Evolutionary conservation across 1,140 invertebrate genomes (phyloP), one percentile per base, ranked within the genome.

Genomic region (Temnothorax curvispinosus): DNA sequence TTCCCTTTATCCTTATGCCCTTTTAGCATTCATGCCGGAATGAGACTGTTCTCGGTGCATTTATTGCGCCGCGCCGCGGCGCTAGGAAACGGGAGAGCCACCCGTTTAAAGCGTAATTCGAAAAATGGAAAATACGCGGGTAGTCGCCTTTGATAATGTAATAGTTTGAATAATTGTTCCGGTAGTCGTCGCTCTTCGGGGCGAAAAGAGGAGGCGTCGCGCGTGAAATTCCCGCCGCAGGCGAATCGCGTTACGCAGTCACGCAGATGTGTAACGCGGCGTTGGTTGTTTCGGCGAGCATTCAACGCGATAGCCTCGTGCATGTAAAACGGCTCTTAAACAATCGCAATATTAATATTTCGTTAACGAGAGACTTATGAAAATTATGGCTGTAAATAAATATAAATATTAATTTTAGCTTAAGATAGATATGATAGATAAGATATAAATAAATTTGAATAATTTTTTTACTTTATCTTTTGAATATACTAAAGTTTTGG

Each of bases 1-100:
- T 84, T 84, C 80, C 62, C 69, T 82, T 82, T 82, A 82, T 82
- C 80, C 80, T 74, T 74, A 84, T 84, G 80, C 69, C 69, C 52
- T 27, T 84, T 84, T 84, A 84, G 69, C 80, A 75, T 84, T 84
- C 69, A 84, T 75, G 54, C 41, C 69, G 69, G 69, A 60, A 84
- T 74, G 80, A 84, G 71, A 32, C 80, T 75, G 69, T 84, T 75
- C 80, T 60, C 80, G 69, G 80, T 50, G 80, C 80, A 75, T 84
- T 84, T 84, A 84, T 84, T 75, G 78, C 78, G 64, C 47, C 60
- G 80, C 65, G 41, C 52, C 35, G 65, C 21, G 11, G 9, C 8
- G 9, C 35, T 18, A 32, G 32, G 41, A 15, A 41, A 41, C 38
- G 38, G 15, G 38, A 13, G 64, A 18, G 18, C 35, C 50, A 67